Evolutionary conservation across 2,888 invertebrate genomes (phyloP).

Genomic region (Reticulitermes lucifugus): DNA sequence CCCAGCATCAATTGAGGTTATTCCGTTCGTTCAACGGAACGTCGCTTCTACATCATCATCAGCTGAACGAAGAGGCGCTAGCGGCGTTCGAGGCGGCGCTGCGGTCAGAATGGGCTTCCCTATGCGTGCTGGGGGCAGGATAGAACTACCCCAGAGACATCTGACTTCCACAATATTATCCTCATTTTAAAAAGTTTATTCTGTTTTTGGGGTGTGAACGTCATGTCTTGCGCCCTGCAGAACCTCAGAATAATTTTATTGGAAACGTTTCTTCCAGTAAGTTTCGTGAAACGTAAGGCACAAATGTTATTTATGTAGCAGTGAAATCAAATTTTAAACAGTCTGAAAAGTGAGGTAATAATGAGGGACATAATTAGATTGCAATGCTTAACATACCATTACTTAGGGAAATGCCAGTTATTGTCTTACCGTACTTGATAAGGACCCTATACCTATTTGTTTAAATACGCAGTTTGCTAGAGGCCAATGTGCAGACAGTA

Average conservation of each 20-base stretch:
- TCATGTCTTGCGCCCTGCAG: slow-evolving; percentile 11
- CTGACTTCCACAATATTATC: neutral
- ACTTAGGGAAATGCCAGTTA: no score
- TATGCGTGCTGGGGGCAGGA: slow-evolving; percentile 53
- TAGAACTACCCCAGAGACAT: slow-evolving; percentile 42
- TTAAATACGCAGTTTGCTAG: no score
- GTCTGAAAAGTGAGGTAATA: neutral
- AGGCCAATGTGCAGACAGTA: neutral
- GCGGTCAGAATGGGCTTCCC: slow-evolving; percentile 53
- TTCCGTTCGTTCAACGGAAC: slow-evolving; percentile 46
- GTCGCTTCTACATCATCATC: slow-evolving; percentile 43
- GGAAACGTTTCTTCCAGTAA: neutral
- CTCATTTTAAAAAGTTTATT: neutral
- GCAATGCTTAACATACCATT: no score
- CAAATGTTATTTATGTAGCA: neutral
- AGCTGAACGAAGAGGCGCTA: slow-evolving; percentile 44
- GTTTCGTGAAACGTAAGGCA: neutral
- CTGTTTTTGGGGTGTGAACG: neutral
- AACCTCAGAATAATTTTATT: neutral
- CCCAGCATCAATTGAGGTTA: slow-evolving; percentile 50
- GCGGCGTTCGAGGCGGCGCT: slow-evolving; percentile 51
- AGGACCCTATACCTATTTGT: no score
- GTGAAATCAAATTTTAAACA: neutral
- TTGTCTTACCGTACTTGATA: no score
- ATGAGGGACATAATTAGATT: neutral